Evolutionary conservation across 2,797 vertebrate genomes (phyloP).

Genomic region (Otolemur crassicaudatus): DNA sequence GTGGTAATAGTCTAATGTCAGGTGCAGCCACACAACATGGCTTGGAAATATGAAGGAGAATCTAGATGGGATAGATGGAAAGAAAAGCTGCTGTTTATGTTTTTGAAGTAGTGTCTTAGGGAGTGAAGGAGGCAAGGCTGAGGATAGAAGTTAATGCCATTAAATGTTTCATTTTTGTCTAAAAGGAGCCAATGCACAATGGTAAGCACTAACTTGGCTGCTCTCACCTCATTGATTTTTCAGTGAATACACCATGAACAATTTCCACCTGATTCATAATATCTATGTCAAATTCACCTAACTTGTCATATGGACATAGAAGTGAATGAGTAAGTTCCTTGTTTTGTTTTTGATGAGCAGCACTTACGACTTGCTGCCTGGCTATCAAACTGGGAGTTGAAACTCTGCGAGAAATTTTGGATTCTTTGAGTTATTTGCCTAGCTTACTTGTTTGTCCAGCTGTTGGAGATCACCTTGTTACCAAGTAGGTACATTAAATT

Average conservation of each 20-base stretch:
- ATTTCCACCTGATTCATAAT: constrained; percentile 51
- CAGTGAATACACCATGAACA: constrained; percentile 31
- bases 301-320: constrained; percentile 46
- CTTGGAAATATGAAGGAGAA: not conserved
- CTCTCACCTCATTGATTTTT: constrained; percentile 62
- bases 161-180: constrained; percentile 53
- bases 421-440: not conserved
- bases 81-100: not conserved
- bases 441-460: not conserved
- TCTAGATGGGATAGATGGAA: not conserved
- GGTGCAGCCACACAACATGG: not conserved
- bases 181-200: constrained; percentile 3
- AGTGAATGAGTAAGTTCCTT: constrained; percentile 9
- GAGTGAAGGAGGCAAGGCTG: not conserved
- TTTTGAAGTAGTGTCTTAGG: not conserved
- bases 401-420: not conserved
- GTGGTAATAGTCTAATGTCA: not conserved
- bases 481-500: not conserved
- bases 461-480: not conserved
- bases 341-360: constrained; percentile 42
- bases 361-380: constrained; percentile 15
- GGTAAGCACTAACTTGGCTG: not conserved
- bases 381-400: constrained; percentile 2
- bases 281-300: constrained; percentile 40
- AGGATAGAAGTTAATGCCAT: not conserved